Conservation (phyloP, 2,888 invertebrate species). For the Protophormia terraenovae region DNA sequence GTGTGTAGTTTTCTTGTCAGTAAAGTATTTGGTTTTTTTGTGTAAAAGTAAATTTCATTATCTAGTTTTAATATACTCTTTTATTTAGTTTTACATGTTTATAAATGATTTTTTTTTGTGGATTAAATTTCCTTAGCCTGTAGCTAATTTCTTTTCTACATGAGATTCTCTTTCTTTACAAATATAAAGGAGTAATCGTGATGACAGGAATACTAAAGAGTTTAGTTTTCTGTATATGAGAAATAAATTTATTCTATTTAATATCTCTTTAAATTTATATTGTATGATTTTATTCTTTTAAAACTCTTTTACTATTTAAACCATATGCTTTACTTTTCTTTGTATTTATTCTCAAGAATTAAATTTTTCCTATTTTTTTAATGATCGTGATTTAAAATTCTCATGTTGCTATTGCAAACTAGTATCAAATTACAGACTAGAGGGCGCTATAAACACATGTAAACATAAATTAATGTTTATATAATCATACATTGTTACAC, state of each 20-base stretch:
- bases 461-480: slow-evolving; percentile 69
- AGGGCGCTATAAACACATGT: slow-evolving; percentile 73
- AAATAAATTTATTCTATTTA: no score
- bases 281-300: background rate
- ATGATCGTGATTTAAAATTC: slow-evolving; percentile 53
- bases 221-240: no score
- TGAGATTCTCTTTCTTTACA: background rate
- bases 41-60: slow-evolving; percentile 7
- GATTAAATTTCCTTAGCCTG: slow-evolving; percentile 48
- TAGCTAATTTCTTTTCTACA: background rate
- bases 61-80: slow-evolving; percentile 32
- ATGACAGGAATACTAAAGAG: background rate
- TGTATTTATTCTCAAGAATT: background rate
- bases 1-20: slow-evolving; percentile 12
- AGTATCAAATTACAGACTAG: slow-evolving; percentile 78
- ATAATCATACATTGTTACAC: slow-evolving; percentile 44
- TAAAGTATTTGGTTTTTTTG: background rate
- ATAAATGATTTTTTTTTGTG: background rate
- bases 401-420: slow-evolving; percentile 73
- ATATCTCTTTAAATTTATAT: no score
- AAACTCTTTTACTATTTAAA: no score
- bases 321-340: background rate
- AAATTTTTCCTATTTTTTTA: slow-evolving; percentile 4
- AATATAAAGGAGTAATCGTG: background rate
- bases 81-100: slow-evolving; percentile 8